Base-by-base conservation (phyloP, 2,113 vertebrate species). In the Myotis yumanensis region DNA sequence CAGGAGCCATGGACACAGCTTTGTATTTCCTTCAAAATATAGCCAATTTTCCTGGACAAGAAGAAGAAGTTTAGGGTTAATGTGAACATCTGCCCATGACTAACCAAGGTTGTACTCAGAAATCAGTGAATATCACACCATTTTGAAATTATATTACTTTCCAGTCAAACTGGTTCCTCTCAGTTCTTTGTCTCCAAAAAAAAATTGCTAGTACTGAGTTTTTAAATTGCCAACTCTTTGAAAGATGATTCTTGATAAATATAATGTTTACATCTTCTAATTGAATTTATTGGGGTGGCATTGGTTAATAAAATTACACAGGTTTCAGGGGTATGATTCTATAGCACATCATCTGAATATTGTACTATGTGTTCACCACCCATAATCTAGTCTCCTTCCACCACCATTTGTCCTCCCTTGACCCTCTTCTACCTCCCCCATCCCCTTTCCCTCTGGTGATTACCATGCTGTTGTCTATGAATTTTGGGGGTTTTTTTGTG, bases 11-110 rank as follows among this genome's bases (percentile, higher is more conserved):
- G 16, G 35, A 48, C 62, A 68, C 30, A 71, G 14, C 11, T 86
- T 94, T 73, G 25, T 68, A 30, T 79, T 82, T 86, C 54, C 25
- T 87, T 83, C 77, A 86, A 52, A 73, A 32, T 69, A 57, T 3
- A 62, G 22, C 59, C 75, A 52, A 86, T 72, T 86, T 73, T 83
- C 80, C 85, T 71, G n/a, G 82, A 64, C 59, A 86, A 88, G 73
- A 94, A 93, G 84, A 89, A 89, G 89, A 93, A 71, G 82, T 82
- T 51, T 86, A 80, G 73, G 86, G 64, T 75, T 89, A 89, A 89
- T 84, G 71, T 87, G 64, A 94, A 75, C 69, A 94, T 86, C 94
- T 96, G 73, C 75, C 62, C 59, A 40, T 40, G 88, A 54, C 81
- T 75, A 96, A 68, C 62, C 66, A 40, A 0, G 8, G 43, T 30